phyloP scores from a whole-genome alignment of 2,113 vertebrate species.

The Podarcis cretensis region DNA sequence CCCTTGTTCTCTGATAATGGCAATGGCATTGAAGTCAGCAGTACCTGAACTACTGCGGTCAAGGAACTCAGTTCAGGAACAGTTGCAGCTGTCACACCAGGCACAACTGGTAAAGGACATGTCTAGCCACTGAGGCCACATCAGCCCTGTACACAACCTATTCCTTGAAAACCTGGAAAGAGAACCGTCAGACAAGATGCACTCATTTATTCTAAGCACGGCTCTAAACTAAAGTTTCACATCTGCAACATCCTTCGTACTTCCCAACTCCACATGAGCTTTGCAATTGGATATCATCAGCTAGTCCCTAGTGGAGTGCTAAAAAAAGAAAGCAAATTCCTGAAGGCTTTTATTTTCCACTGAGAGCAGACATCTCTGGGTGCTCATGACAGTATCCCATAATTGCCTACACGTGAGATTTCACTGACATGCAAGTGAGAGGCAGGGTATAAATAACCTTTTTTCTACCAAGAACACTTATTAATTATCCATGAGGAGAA shows the following conservation, averaged over 20 bases:
- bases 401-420: background rate
- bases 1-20: no score
- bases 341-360: background rate
- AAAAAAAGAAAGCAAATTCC: background rate
- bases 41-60: no score
- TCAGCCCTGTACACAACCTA: background rate
- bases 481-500: background rate
- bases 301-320: background rate
- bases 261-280: background rate
- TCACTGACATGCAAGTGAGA: background rate
- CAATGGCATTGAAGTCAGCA: no score
- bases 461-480: background rate
- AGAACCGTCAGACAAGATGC: background rate
- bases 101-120: no score
- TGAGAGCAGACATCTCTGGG: background rate
- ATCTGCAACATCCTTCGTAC: background rate
- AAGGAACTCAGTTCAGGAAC: no score
- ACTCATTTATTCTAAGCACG: background rate
- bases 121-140: no score
- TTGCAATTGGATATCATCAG: background rate
- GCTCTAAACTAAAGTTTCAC: background rate
- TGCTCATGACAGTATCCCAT: background rate
- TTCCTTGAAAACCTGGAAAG: background rate
- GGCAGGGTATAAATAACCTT: conserved; percentile 12
- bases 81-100: no score